Base-by-base conservation (phyloP, 2,797 vertebrate species). In the Tragopan temminckii region DNA sequence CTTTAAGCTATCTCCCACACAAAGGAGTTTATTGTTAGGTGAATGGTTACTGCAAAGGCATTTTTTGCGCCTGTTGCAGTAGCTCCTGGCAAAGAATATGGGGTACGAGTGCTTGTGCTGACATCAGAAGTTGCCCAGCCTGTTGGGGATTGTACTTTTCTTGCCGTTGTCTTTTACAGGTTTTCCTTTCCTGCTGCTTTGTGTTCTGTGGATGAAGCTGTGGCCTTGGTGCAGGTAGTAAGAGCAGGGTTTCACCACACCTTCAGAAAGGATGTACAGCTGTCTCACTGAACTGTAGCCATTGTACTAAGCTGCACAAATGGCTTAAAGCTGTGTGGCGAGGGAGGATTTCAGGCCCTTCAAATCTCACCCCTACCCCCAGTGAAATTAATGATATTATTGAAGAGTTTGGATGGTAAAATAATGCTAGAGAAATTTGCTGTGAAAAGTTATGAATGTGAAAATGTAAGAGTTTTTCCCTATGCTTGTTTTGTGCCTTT, bases 121-220 rank as follows among this genome's bases (percentile, higher is more conserved):
- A 24, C 38, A 23, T 40, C 57, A 62, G 25, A 68, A 74, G 13
- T 12, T 68, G 55, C 24, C 75, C 19, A 9, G n/a, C 42, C 42
- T 76, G 67, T 27, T 53, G 27, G 52, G 27, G 8, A 53, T 53
- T 11, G 16, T 31, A 17, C 15, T 19, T 1, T 3, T 6, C 1
- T 1, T 7, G 3, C 13, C 24, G 0, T 53, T 27, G 23, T 45
- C 35, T 36, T 5, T 55, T 50, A 11, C n/a, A 66, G 7, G 5
- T 57, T 88, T 86, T 35, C 8, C 29, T 38, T 24, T 77, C 45
- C 48, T 75, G 9, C 6, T 64, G 80, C 67, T 46, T 7, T 5
- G 23, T 5, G 4, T 2, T 36, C 33, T 52, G 17, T 50, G 21
- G 33, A 36, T 42, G 21, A 71, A 85, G 29, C 27, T 80, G 58